These are phyloP conservation scores for Yponomeuta evonymella DNA, from an alignment of 2,888 invertebrate genomes.

Conservation along the genomic window DNA sequence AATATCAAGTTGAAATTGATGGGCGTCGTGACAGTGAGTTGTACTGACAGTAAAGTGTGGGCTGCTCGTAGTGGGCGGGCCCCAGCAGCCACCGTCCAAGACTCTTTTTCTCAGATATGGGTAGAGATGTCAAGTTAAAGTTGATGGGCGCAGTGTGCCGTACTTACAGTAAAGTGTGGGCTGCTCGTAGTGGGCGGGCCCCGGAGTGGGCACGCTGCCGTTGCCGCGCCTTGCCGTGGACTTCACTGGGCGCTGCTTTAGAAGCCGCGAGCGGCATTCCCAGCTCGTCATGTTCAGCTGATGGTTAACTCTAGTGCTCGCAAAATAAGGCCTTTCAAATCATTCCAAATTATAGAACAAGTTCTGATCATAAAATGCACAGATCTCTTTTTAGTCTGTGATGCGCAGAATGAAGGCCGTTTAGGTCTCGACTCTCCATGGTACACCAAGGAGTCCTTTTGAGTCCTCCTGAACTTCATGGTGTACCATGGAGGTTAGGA, in stretches of 20 bases:
- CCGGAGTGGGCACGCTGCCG: conserved; percentile 33
- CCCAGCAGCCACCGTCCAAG: conserved; percentile 30
- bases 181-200: conserved; percentile 43
- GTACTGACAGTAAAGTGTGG: not conserved
- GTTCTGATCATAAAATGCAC: too few species aligned
- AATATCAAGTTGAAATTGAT: not conserved
- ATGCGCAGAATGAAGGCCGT: too few species aligned
- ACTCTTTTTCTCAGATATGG: not conserved
- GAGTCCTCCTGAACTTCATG: too few species aligned
- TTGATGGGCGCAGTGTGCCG: not conserved
- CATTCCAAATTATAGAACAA: too few species aligned
- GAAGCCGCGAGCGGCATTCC: conserved; percentile 47
- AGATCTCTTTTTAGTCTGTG: too few species aligned
- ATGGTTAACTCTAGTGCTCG: not conserved
- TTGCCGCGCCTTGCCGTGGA: conserved; percentile 36
- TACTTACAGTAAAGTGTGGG: conserved; percentile 49
- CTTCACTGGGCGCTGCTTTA: conserved; percentile 49
- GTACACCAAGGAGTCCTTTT: too few species aligned
- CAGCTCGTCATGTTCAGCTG: conserved; percentile 33
- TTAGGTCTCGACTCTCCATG: too few species aligned
- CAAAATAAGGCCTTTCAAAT: too few species aligned
- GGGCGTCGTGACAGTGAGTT: not conserved
- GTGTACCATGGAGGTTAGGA: too few species aligned
- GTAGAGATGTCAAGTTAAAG: too few species aligned
- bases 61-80: conserved; percentile 41